Evolutionary conservation across 2,113 vertebrate species (phyloP).

Genomic region (Tenebrosternarchus preto): DNA sequence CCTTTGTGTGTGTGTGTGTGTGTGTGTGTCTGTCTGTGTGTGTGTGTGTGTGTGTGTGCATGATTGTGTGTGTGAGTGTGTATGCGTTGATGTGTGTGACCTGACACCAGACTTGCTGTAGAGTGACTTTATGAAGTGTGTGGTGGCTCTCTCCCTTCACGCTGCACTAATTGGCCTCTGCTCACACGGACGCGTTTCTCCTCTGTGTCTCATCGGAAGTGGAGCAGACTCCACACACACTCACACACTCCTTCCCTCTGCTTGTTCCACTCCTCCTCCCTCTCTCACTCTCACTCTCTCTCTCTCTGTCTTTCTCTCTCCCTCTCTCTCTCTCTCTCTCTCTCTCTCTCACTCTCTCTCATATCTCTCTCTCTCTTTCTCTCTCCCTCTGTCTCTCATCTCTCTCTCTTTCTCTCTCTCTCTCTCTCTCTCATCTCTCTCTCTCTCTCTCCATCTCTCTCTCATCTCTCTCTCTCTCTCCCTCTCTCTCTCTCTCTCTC

Average conservation of each 20-base stretch:
- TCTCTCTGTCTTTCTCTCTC: no score
- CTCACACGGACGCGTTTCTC: slow-evolving; percentile 64
- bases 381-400: no score
- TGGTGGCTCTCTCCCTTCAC: slow-evolving; percentile 39
- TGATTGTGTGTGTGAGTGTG: neutral
- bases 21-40: slow-evolving; percentile 39
- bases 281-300: no score
- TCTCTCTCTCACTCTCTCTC: no score
- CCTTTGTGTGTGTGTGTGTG: slow-evolving; percentile 39
- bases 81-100: neutral
- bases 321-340: no score
- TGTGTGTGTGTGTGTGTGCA: slow-evolving; percentile 37
- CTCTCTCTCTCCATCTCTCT: no score
- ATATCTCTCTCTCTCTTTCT: no score
- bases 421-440: no score
- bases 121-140: slow-evolving; percentile 2
- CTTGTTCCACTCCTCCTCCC: no score
- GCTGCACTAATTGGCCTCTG: slow-evolving; percentile 68
- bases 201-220: slow-evolving; percentile 64
- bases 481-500: no score
- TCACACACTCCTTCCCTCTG: slow-evolving; percentile 49
- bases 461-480: no score
- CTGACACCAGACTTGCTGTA: neutral
- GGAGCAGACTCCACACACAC: slow-evolving; percentile 46
- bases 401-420: no score